Percentiles rank a stretch among this genome's conserved stretches.
Conservation (phyloP, 2,797 vertebrate species). For the Salarias fasciatus region DNA sequence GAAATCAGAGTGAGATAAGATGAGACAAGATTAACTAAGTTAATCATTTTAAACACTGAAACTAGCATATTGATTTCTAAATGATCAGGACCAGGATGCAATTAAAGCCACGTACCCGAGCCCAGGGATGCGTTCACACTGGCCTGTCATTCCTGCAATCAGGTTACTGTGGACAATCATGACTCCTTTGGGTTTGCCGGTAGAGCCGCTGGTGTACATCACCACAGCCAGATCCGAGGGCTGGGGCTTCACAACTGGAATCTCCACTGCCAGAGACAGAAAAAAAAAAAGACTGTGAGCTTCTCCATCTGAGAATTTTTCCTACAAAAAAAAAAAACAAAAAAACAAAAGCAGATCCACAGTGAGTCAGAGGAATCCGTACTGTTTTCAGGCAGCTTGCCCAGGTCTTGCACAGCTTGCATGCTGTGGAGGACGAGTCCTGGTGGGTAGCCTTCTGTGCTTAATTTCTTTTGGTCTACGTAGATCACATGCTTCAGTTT, state of each 20-base stretch:
- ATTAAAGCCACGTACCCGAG: conserved; percentile 87
- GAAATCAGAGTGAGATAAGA: too few relatives aligned
- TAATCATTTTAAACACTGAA: too few relatives aligned
- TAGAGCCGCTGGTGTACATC: conserved; percentile 99
- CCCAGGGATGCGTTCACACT: conserved; percentile 96
- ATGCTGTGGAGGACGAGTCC: conserved; percentile 90
- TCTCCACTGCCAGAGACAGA: conserved; percentile 81
- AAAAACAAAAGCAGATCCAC: conserved; percentile 5
- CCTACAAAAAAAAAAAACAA: background rate
- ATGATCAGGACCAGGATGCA: too few relatives aligned
- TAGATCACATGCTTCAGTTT: conserved; percentile 93
- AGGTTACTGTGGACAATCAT: conserved; percentile 96
- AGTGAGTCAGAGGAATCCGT: conserved; percentile 64
- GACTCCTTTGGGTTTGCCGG: conserved; percentile 95
- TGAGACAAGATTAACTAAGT: too few relatives aligned
- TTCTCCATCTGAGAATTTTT: background rate
- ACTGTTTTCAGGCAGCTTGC: conserved; percentile 91
- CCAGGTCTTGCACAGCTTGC: conserved; percentile 89
- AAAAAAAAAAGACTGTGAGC: too few relatives aligned
- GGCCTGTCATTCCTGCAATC: conserved; percentile 96
- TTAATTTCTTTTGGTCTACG: conserved; percentile 90
- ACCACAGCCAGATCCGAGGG: conserved; percentile 93
- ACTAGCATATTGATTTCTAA: too few relatives aligned
- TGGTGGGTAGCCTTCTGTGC: conserved; percentile 87
- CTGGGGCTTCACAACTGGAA: conserved; percentile 83